Evolutionary conservation across 2,888 invertebrate species (phyloP).

Genomic region (Zygothrica quintamaculata): DNA sequence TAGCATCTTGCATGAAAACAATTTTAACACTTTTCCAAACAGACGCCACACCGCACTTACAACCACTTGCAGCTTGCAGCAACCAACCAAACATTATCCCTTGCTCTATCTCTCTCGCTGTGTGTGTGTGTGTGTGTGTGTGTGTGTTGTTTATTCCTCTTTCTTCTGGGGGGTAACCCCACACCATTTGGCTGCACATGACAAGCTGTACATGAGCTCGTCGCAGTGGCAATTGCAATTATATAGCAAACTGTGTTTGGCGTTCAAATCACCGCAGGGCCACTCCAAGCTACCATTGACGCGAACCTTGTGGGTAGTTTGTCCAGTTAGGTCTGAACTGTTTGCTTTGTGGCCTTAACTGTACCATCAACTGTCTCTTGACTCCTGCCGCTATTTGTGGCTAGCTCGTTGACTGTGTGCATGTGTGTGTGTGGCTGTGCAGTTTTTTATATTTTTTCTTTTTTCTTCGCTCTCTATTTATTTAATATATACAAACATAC

Average conservation of each 20-base stretch:
- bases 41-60: too few species aligned
- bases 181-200: conserved; percentile 39
- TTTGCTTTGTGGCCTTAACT: conserved; percentile 27
- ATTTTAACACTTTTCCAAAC: conserved; percentile 22
- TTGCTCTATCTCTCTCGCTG: neutral
- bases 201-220: conserved; percentile 55
- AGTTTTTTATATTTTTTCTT: conserved; percentile 2
- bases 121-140: neutral
- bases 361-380: conserved; percentile 10
- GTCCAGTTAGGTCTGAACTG: conserved; percentile 19
- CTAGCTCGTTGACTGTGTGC: conserved; percentile 23
- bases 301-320: conserved; percentile 35
- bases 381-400: conserved; percentile 17
- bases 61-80: too few species aligned
- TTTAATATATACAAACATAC: conserved; percentile 1
- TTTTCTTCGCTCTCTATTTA: conserved; percentile 5
- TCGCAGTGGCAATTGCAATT: conserved; percentile 66
- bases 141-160: neutral
- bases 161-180: neutral
- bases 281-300: conserved; percentile 52
- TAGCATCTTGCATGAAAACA: conserved; percentile 15
- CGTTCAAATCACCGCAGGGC: conserved; percentile 68
- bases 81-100: too few species aligned
- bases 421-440: too few species aligned
- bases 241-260: conserved; percentile 66